Evolutionary conservation across 1,140 invertebrate species (phyloP), one percentile per base, ranked within the genome.

Genomic region (Macrocentrus cingulum): DNA sequence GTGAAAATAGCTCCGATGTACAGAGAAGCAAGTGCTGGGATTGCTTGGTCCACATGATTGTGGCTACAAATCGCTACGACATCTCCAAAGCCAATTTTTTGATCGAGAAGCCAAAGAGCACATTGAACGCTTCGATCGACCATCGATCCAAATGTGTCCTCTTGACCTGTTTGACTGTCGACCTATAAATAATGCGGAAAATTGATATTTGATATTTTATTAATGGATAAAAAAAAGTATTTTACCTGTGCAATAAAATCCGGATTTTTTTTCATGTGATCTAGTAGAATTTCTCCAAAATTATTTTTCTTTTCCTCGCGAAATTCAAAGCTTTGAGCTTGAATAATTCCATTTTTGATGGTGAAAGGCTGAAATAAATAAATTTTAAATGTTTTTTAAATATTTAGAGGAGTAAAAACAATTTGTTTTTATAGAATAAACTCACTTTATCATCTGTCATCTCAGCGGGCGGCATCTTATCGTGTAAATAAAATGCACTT

Each of bases 31-130:
- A 80, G 63, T 13, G 74, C 75, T 0, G 82, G 82, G 32, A 82
- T 69, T 13, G 74, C 62, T 4, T 75, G 57, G 44, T 84, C 75
- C 1, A 79, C 37, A 23, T 80, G 77, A 59, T 82, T 83, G n/a
- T 65, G 66, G 0, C 75, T 76, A 6, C 76, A 76, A 2, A 82
- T 23, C 2, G 75, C 69, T 0, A 82, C 46, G 0, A 82, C 68
- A 29, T 83, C 82, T 0, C 72, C 75, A 0, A 71, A 64, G 29
- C 67, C 62, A 0, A 81, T 57, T 2, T 78, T 79, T 2, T 75
- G 58, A n/a, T 63, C 65, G 22, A 72, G 64, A n/a, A 84, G 11
- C 56, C 75, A 74, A 2, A 72, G 56, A 0, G 82, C 81, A 22
- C 82, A 64, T 53, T 67, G 71, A 2, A 80, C 65, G 2, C 75